These are phyloP conservation scores for Aegotheles bennettii DNA, from an alignment of 2,113 vertebrate genomes.

Conservation along the genomic window DNA sequence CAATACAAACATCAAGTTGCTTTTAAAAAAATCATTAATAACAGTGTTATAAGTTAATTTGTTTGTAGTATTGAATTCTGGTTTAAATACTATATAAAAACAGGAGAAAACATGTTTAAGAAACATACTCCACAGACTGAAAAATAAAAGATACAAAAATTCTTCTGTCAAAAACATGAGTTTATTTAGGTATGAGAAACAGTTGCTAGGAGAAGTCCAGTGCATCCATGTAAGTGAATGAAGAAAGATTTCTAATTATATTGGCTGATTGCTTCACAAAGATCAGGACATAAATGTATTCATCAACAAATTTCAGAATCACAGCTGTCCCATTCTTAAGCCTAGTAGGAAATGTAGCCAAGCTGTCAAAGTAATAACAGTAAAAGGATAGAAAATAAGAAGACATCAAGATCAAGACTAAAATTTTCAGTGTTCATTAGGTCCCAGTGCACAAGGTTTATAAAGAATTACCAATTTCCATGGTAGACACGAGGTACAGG, in stretches of 20 bases:
- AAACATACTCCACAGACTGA: not conserved
- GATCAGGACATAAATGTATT: not conserved
- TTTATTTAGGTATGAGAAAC: not conserved
- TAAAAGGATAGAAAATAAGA: not conserved
- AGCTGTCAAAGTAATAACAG: not conserved
- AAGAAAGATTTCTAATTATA: not conserved
- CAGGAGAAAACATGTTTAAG: not conserved
- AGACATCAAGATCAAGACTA: not conserved
- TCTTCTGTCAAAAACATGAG: not conserved
- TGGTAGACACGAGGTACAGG: not conserved
- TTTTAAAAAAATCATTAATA: not conserved
- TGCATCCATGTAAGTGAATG: not conserved
- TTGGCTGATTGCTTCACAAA: not conserved
- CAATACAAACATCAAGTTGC: not conserved
- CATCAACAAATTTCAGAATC: not conserved
- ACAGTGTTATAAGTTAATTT: not conserved
- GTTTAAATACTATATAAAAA: not conserved
- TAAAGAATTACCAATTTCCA: not conserved
- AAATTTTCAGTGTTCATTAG: not conserved
- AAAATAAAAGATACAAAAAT: not conserved
- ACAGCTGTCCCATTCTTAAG: not conserved
- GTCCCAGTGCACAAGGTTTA: not conserved
- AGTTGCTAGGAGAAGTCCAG: not conserved
- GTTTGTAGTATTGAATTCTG: not conserved
- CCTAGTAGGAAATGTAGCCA: not conserved